A percentile compares a stretch with the other conserved stretches of the same genome.
These are phyloP conservation scores for Aspidiotus destructor DNA, from an alignment of 2,888 invertebrate species.

Conservation along the genomic window DNA sequence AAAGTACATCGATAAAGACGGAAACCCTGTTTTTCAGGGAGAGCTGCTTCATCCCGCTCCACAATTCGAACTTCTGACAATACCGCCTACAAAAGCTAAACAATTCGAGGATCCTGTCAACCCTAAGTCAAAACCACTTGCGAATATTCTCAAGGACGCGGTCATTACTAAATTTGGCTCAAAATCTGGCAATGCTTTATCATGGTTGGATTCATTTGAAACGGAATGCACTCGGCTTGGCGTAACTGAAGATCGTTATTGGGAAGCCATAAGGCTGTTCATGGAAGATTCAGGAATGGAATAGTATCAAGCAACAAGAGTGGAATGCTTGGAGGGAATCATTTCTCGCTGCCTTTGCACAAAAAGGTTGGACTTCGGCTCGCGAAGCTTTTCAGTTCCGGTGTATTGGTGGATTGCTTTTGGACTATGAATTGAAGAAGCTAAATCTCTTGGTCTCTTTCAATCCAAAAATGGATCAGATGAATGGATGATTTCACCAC, in stretches of 20 bases:
- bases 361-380: conserved; percentile 8
- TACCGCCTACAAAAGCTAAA: too few species aligned
- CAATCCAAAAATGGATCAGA: neutral
- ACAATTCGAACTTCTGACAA: neutral
- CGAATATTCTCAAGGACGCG: neutral
- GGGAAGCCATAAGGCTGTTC: neutral
- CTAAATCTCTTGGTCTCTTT: neutral
- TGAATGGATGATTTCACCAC: neutral
- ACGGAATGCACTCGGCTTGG: conserved; percentile 8
- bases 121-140: too few species aligned
- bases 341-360: conserved; percentile 7
- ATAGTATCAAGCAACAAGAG: neutral
- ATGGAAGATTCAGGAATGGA: conserved; percentile 1
- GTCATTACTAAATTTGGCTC: neutral
- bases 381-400: neutral
- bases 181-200: neutral
- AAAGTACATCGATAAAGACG: neutral
- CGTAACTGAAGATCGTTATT: neutral
- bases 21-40: neutral
- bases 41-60: too few species aligned
- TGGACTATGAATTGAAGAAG: conserved; percentile 8
- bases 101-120: too few species aligned
- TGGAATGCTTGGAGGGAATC: conserved; percentile 13
- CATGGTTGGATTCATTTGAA: neutral
- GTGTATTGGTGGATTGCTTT: neutral